Conservation (phyloP, 2,888 invertebrate species). For the Caenorhabditis doughertyi region DNA sequence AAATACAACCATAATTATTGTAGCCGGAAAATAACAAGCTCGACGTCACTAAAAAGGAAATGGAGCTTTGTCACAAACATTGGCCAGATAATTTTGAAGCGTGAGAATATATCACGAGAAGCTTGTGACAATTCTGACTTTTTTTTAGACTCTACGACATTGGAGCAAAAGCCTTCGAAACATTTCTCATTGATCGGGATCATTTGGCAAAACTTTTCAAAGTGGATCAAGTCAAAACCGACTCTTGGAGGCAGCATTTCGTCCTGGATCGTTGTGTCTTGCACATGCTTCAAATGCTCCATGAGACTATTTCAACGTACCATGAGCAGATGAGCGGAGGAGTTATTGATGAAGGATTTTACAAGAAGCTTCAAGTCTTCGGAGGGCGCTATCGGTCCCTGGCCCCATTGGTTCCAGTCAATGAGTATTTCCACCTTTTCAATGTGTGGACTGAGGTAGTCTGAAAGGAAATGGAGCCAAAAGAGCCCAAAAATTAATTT, state of each 20-base stretch:
- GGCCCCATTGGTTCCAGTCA: slow-evolving; percentile 31
- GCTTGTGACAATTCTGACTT: background rate
- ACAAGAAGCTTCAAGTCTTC: slow-evolving; percentile 32
- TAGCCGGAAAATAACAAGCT: slow-evolving; percentile 43
- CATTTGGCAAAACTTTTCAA: slow-evolving; percentile 34
- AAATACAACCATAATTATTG: background rate
- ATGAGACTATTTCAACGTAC: slow-evolving; percentile 30
- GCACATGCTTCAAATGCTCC: slow-evolving; percentile 50
- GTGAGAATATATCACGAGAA: slow-evolving; percentile 10
- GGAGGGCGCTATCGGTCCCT: slow-evolving; percentile 41
- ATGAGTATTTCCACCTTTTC: slow-evolving; percentile 47
- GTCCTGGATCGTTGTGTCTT: slow-evolving; percentile 45
- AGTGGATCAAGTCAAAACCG: slow-evolving; percentile 27
- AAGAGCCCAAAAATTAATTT: background rate
- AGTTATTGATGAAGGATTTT: slow-evolving; percentile 1
- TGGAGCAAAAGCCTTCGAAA: slow-evolving; percentile 47
- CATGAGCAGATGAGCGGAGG: slow-evolving; percentile 27
- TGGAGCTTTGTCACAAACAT: slow-evolving; percentile 45
- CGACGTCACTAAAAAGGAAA: slow-evolving; percentile 12
- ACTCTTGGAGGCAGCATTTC: slow-evolving; percentile 36
- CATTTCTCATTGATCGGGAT: slow-evolving; percentile 23
- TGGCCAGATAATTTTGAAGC: slow-evolving; percentile 60
- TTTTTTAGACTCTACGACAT: slow-evolving; percentile 51
- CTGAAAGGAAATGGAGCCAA: background rate
- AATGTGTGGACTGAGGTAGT: slow-evolving; percentile 41